Percentiles rank a stretch among this genome's conserved stretches.
phyloP scores from a whole-genome alignment of 2,797 vertebrate genomes.

The Anas bernieri region DNA sequence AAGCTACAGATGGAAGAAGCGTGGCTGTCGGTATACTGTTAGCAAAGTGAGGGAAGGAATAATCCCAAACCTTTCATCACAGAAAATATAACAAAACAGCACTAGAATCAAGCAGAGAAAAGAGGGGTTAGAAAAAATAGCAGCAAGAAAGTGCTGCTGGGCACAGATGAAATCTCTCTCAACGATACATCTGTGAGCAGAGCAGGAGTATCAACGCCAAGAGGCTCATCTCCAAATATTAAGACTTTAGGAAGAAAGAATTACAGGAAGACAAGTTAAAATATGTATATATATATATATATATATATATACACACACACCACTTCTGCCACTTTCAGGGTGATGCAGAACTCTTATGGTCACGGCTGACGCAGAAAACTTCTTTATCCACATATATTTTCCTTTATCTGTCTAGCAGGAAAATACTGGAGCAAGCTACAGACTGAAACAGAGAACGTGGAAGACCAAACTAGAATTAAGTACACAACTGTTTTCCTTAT shows the following conservation, averaged over 20 bases:
- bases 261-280: not conserved
- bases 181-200: not conserved
- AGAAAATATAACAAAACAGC: conserved; percentile 26
- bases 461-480: conserved; percentile 21
- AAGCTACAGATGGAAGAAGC: conserved; percentile 4
- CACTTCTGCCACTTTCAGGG: not conserved
- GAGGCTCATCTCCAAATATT: not conserved
- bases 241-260: not conserved
- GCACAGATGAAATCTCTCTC: conserved; percentile 3
- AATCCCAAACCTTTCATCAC: conserved; percentile 49
- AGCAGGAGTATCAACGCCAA: not conserved
- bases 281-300: not conserved
- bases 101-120: conserved; percentile 33
- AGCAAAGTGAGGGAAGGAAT: conserved; percentile 2
- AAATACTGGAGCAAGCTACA: not conserved
- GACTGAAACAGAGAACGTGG: not conserved
- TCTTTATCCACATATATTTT: not conserved
- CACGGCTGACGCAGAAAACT: not conserved
- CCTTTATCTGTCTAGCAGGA: not conserved
- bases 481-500: conserved; percentile 21
- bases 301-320: not conserved
- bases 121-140: conserved; percentile 30
- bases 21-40: not conserved
- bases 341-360: not conserved
- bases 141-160: conserved; percentile 19